These are phyloP conservation scores for Aricia artaxerxes DNA, from an alignment of 2,888 invertebrate species.

Conservation along the genomic window DNA sequence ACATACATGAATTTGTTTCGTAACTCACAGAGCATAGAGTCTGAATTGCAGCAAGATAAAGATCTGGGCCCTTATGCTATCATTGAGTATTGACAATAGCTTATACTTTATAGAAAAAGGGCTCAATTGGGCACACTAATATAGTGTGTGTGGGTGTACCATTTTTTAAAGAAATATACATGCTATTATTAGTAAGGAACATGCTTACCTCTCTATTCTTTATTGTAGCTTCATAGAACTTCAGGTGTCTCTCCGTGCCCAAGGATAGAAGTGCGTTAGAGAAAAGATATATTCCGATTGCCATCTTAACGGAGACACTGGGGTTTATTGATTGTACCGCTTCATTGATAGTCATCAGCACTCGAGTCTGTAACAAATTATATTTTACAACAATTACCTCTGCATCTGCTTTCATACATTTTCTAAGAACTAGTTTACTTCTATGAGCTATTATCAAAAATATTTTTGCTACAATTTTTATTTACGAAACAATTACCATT, in stretches of 20 bases:
- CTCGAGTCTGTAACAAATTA: constrained; percentile 79
- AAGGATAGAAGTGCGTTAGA: constrained; percentile 87
- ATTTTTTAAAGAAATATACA: too few relatives aligned
- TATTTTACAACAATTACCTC: background rate
- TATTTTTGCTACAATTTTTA: too few relatives aligned
- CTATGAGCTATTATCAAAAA: too few relatives aligned
- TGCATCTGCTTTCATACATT: background rate
- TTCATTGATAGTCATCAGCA: constrained; percentile 88
- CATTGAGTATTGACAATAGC: background rate
- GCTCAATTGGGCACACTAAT: too few relatives aligned
- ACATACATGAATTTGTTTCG: background rate
- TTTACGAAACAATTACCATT: too few relatives aligned
- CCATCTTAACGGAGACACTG: constrained; percentile 88
- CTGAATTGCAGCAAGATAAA: background rate
- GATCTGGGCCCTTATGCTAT: background rate
- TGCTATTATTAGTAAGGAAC: background rate
- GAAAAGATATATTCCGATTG: constrained; percentile 86
- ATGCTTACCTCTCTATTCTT: constrained; percentile 84
- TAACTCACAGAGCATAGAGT: background rate
- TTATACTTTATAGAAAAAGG: background rate
- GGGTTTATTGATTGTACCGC: constrained; percentile 86
- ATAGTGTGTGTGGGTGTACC: too few relatives aligned
- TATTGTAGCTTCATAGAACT: constrained; percentile 85
- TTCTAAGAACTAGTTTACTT: too few relatives aligned
- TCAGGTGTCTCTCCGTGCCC: constrained; percentile 87